Conservation (phyloP, 2,797 vertebrate genomes). For the Spinus pinus region DNA sequence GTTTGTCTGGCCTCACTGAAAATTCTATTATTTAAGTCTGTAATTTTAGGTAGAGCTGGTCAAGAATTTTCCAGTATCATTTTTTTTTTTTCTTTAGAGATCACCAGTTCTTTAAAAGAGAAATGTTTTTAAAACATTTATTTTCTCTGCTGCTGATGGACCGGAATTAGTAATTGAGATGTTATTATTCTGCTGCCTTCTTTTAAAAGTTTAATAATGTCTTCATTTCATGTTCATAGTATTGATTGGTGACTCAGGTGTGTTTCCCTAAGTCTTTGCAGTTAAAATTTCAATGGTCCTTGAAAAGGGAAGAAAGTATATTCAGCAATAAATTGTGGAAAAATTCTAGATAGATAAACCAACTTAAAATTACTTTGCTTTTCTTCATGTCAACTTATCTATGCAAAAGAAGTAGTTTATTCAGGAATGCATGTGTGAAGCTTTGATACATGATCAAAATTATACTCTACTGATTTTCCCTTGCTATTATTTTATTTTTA, state of each 20-base stretch:
- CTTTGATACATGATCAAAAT: background rate
- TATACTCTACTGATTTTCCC: background rate
- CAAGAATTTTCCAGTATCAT: background rate
- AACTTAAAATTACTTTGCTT: background rate
- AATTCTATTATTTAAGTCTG: background rate
- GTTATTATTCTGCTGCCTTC: background rate
- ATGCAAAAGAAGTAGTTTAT: background rate
- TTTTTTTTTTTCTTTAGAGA: background rate
- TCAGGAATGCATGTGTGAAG: background rate
- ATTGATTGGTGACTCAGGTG: background rate
- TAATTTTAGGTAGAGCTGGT: background rate
- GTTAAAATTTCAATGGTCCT: background rate
- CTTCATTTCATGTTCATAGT: background rate
- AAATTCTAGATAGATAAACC: background rate
- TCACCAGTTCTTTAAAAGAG: background rate
- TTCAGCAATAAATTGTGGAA: background rate
- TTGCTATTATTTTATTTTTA: background rate
- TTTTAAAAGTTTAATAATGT: background rate
- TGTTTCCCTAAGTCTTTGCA: background rate
- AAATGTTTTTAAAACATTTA: background rate
- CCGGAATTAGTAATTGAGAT: background rate
- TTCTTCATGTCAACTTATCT: background rate
- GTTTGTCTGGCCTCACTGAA: background rate
- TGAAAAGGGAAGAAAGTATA: background rate
- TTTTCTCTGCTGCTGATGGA: background rate